A percentile compares a stretch with the other conserved stretches of the same genome.
Conservation (phyloP, 2,113 vertebrate species). For the Dolichallabes microphthalmus region DNA sequence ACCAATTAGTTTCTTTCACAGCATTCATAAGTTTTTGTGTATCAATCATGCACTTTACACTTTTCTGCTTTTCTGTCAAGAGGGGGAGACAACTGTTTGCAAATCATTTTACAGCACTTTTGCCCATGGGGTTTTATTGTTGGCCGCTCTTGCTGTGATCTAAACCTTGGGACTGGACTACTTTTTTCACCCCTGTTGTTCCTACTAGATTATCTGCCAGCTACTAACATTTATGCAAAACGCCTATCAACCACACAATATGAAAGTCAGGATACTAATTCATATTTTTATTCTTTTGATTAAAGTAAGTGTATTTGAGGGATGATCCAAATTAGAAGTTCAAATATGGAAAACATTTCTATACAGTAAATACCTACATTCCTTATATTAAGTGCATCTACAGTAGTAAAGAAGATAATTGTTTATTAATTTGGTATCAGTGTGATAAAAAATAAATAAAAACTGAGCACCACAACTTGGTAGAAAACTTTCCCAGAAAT, state of each 20-base stretch:
- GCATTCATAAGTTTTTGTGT: background rate
- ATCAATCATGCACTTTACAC: background rate
- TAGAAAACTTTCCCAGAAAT: background rate
- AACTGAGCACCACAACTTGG: background rate
- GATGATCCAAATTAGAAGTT: background rate
- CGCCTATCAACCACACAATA: background rate
- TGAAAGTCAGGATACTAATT: background rate
- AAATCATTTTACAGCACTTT: background rate
- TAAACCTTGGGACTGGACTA: background rate
- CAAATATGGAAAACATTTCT: background rate
- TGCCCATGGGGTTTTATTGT: background rate
- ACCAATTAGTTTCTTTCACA: background rate
- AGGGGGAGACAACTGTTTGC: background rate
- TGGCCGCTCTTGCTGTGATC: background rate
- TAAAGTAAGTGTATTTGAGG: background rate
- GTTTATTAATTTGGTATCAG: conserved; percentile 15
- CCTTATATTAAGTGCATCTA: background rate
- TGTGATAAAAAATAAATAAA: background rate
- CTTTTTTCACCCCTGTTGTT: background rate
- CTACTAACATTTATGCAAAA: background rate
- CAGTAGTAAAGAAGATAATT: conserved; percentile 2
- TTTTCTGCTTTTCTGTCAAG: background rate
- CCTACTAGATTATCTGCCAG: background rate
- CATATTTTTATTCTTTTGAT: background rate
- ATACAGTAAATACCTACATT: background rate